Evolutionary conservation across 2,888 invertebrate genomes (phyloP), one percentile per base, ranked within the genome.

Genomic region (Rhogogaster chlorosoma): DNA sequence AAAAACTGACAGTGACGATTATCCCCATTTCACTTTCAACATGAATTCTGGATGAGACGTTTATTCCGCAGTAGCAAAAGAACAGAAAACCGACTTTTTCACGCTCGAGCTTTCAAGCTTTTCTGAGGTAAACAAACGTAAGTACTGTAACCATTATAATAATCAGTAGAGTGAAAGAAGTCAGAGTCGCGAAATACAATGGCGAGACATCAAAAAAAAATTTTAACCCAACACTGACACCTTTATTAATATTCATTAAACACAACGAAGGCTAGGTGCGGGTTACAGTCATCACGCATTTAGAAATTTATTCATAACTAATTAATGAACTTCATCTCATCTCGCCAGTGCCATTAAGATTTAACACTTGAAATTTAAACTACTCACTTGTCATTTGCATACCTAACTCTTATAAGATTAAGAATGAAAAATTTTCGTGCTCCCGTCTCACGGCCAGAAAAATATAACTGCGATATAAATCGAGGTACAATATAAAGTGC

Each of bases 291-390:
- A 32, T 32, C 0, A 67, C 18, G 32, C 9, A 22, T 67, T 32
- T 67, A 6, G 32, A 18, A 32, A 67, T 67, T 67, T 32, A 67
- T 67, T 67, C 67, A 67, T 67, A 32, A 67, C 67, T 67, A 67
- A 29, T 67, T 67, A 67, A 10, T 26, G 9, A 67, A 67, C 67
- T 67, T 67, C 15, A 67, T 67, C 32, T 67, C 67, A 18, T 67
- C 67, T 67, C 67, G 29, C 26, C 67, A 7, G 32, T 67, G 18
- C 32, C 67, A 18, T 67, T 29, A 67, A 67, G 32, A 67, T 67
- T 67, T 32, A 67, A 15, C 67, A 32, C 67, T 67, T 67, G 15
- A 67, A 67, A 67, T 67, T 67, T 67, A 18, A 67, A 67, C 67
- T 26, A 32, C 18, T 67, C 26, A 26, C 15, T 18, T 18, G 32